Evolutionary conservation across 2,888 invertebrate species (phyloP), one percentile per base, ranked within the genome.

Genomic region (Rhingia rostrata): DNA sequence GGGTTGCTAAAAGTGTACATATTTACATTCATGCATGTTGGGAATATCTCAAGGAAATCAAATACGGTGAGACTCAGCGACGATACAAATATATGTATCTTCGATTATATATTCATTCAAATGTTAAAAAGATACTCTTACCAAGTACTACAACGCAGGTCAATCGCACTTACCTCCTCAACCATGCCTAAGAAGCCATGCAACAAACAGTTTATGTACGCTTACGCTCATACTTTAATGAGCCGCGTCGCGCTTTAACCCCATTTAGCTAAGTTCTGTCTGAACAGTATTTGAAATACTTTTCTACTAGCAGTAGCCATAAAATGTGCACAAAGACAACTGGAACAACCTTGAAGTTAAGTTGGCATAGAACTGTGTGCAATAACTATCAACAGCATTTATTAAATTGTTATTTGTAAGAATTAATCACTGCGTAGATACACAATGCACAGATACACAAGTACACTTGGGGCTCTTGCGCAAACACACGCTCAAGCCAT

Each of bases 391-490:
- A 67, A 60, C 72, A 63, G 63, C 51, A 67, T 83, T 83, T 79
- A 64, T 79, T 64, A 73, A 83, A 82, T 49, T 79, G 73, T 58
- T 61, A 72, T 73, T 82, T 74, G 51, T 58, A 72, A 45, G 63
- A 69, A 64, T 64, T 60, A 84, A 75, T 84, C 74, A 56, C 77
- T 77, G 80, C 74, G 79, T 70, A 75, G 54, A 83, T 83, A 72
- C 45, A 56, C 43, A 75, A 51, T 22, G 22, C 22, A 22, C 41
- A 32, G 32, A 54, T 37, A 39, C 22, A 22, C 22, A 22, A 22
- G 22, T 22, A 22, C 2, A n/a, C n/a, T n/a, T n/a, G n/a, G n/a
- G 7, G 4, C 47, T 14, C n/a, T 32, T 41, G 30, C 12, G 67
- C 30, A 37, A 10, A 33, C 4, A 39, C 7, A 39, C 35, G 2